Conservation (phyloP, 2,888 invertebrate species). For the Torymus texanus region DNA sequence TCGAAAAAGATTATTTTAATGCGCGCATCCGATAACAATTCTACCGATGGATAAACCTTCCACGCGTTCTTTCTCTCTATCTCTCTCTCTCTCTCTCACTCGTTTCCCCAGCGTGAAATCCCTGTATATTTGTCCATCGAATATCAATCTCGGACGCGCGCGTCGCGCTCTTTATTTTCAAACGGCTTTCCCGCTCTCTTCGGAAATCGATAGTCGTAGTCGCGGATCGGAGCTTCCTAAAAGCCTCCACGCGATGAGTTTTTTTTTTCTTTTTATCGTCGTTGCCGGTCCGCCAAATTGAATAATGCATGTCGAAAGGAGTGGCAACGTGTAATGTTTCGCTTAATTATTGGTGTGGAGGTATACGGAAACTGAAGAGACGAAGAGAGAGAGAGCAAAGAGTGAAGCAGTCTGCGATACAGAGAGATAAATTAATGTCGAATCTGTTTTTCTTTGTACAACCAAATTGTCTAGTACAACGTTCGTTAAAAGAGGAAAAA, state of each 20-base stretch:
- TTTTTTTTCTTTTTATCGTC: neutral
- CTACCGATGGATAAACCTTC: too few relatives aligned
- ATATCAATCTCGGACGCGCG: neutral
- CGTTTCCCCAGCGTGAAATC: neutral
- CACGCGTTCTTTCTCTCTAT: too few relatives aligned
- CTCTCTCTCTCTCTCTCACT: too few relatives aligned
- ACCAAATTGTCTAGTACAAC: too few relatives aligned
- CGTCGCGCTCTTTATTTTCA: neutral
- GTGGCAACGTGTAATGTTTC: constrained; percentile 18
- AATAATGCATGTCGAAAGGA: constrained; percentile 45
- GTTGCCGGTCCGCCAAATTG: neutral
- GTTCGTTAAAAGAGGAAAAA: too few relatives aligned
- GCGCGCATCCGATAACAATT: too few relatives aligned
- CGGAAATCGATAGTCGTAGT: constrained; percentile 32
- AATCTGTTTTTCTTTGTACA: too few relatives aligned
- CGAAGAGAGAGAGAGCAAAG: neutral
- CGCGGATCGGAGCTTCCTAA: neutral
- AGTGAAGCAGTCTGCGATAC: neutral
- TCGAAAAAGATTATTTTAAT: too few relatives aligned
- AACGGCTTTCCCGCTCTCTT: neutral
- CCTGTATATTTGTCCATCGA: neutral
- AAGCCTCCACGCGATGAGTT: neutral
- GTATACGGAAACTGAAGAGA: neutral
- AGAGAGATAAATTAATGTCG: constrained; percentile 23
- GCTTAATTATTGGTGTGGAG: constrained; percentile 30